A percentile compares a stretch with the other conserved stretches of the same genome.
Evolutionary conservation across 2,888 invertebrate species (phyloP).

Genomic region (Terebella lapidaria): DNA sequence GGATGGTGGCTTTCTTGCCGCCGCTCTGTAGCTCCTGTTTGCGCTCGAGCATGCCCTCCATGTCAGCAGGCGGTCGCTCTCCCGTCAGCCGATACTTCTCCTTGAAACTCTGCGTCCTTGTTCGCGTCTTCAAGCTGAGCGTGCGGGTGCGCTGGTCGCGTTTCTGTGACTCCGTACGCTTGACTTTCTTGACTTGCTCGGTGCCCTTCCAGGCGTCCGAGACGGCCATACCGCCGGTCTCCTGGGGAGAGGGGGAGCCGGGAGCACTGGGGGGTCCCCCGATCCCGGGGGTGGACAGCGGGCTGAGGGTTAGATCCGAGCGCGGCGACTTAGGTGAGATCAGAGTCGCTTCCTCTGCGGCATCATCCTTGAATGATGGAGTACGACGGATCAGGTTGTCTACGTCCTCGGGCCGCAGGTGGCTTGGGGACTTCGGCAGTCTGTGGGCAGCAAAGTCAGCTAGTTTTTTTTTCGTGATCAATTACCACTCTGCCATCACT

Average conservation of each 20-base stretch:
- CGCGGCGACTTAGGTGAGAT: background rate
- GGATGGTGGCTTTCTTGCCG: slow-evolving; percentile 87
- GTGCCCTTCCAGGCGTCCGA: slow-evolving; percentile 20
- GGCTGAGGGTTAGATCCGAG: background rate
- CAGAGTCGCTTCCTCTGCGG: background rate
- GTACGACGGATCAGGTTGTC: slow-evolving; percentile 16
- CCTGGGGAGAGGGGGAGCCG: slow-evolving; percentile 1
- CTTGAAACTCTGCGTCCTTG: slow-evolving; percentile 71
- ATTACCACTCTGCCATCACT: too few relatives aligned
- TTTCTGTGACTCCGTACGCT: slow-evolving; percentile 23
- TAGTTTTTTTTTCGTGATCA: background rate
- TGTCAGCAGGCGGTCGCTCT: slow-evolving; percentile 78
- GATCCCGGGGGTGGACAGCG: background rate
- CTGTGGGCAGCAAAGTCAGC: background rate
- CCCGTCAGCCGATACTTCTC: slow-evolving; percentile 33
- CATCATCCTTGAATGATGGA: slow-evolving; percentile 11
- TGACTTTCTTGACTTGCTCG: slow-evolving; percentile 13
- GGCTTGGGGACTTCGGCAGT: slow-evolving; percentile 1
- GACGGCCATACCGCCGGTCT: slow-evolving; percentile 11
- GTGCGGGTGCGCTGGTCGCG: slow-evolving; percentile 60
- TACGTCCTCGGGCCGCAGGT: slow-evolving; percentile 13
- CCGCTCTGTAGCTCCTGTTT: slow-evolving; percentile 92
- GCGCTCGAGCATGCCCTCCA: slow-evolving; percentile 83
- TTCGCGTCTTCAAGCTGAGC: slow-evolving; percentile 88
- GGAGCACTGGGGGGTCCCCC: background rate